Percentiles rank a stretch among this genome's conserved stretches.
Conservation (phyloP, 2,113 vertebrate genomes). For the Oceanites oceanicus region DNA sequence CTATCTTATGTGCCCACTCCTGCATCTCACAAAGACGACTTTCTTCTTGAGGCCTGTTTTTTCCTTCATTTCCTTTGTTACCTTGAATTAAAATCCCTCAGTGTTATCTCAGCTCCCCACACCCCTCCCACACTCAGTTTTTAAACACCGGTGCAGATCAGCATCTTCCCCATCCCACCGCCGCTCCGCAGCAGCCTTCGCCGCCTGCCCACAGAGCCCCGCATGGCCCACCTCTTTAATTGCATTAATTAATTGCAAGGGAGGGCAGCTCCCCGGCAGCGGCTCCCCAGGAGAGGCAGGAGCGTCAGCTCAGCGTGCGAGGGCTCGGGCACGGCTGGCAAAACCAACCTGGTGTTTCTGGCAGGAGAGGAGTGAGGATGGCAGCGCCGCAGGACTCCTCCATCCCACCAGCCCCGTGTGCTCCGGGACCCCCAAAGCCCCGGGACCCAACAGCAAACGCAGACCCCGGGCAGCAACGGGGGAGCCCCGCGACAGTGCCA, state of each 20-base stretch:
- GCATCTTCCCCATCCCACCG: neutral
- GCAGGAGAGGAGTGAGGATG: fast-evolving
- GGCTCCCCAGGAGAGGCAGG: neutral
- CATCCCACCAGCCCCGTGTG: fast-evolving
- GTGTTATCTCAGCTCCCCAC: neutral
- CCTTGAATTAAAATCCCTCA: neutral
- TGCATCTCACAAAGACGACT: fast-evolving
- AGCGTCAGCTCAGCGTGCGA: fast-evolving
- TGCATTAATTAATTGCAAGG: conserved; percentile 6
- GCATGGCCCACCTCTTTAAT: neutral
- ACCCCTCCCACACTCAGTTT: neutral
- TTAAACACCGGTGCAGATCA: neutral
- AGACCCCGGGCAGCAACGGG: neutral
- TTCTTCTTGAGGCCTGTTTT: neutral
- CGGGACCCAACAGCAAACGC: neutral
- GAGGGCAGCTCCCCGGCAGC: neutral
- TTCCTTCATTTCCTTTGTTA: neutral
- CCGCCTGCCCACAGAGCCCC: neutral
- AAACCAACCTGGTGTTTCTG: neutral
- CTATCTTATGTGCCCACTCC: neutral
- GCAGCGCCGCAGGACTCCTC: neutral
- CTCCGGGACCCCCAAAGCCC: neutral
- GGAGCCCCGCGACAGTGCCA: fast-evolving
- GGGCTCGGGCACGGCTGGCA: neutral
- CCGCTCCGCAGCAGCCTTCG: neutral